Evolutionary conservation across 2,113 vertebrate genomes (phyloP).

Genomic region (Chaetodon auriga): DNA sequence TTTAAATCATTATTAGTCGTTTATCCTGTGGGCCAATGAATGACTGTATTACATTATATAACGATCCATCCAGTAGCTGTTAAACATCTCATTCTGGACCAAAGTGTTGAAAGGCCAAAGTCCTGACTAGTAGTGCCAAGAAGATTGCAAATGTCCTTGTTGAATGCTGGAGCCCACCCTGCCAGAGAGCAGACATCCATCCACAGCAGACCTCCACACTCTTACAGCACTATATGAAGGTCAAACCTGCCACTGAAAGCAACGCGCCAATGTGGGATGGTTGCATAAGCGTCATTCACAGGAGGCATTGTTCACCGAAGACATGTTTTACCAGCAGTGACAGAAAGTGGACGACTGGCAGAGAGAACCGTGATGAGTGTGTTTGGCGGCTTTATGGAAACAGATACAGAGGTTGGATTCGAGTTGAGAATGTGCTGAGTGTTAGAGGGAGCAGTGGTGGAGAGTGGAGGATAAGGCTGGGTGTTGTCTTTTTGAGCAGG

Average conservation of each 20-base stretch:
- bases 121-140: background rate
- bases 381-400: background rate
- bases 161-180: background rate
- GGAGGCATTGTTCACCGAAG: background rate
- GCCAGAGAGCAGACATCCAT: background rate
- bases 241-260: background rate
- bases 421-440: background rate
- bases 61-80: background rate
- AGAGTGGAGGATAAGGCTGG: background rate
- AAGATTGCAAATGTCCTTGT: background rate
- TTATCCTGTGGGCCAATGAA: background rate
- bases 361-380: background rate
- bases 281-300: background rate
- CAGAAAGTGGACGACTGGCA: background rate
- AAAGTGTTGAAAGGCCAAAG: background rate
- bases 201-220: background rate
- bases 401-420: background rate
- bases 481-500: conserved; percentile 6
- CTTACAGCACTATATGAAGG: background rate
- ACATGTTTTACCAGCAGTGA: background rate
- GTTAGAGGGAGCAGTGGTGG: background rate
- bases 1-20: background rate
- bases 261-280: background rate
- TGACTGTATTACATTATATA: background rate
- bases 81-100: background rate